Evolutionary conservation across 92 coral and sea anemone genomes (phyloP).

Genomic region (Porites cylindrica): DNA sequence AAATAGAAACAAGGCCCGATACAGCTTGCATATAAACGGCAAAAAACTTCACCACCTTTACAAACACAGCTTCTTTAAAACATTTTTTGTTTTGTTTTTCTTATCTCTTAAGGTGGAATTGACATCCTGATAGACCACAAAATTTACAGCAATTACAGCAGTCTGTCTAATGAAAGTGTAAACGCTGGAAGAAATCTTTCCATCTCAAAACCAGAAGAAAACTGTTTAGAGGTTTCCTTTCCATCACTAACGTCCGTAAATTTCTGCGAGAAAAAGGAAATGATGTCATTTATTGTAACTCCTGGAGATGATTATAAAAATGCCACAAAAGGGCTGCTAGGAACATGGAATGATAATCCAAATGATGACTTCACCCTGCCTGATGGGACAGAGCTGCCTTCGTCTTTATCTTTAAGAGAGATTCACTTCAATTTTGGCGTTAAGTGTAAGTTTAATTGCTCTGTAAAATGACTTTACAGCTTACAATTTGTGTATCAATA

Average conservation of each 20-base stretch:
- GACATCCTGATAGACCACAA: too few relatives aligned
- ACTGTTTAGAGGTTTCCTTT: slow-evolving; percentile 37
- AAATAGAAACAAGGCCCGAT: too few relatives aligned
- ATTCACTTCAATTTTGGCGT: slow-evolving; percentile 60
- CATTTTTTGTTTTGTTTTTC: too few relatives aligned
- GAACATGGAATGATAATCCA: slow-evolving; percentile 64
- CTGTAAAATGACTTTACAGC: too few relatives aligned
- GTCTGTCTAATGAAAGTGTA: too few relatives aligned
- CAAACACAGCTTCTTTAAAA: too few relatives aligned
- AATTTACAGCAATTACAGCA: too few relatives aligned
- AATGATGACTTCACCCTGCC: slow-evolving; percentile 59
- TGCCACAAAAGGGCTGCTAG: slow-evolving; percentile 64
- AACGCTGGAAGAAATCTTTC: neutral
- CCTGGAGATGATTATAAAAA: slow-evolving; percentile 40
- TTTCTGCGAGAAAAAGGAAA: slow-evolving; percentile 34
- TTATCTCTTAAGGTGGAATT: too few relatives aligned
- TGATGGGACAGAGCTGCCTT: slow-evolving; percentile 36
- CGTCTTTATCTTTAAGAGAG: slow-evolving; percentile 7
- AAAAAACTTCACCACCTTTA: too few relatives aligned
- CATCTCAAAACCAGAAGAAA: slow-evolving; percentile 25
- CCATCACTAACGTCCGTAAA: slow-evolving; percentile 46
- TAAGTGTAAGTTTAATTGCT: slow-evolving; percentile 36
- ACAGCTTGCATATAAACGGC: too few relatives aligned
- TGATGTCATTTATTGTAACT: slow-evolving; percentile 43
- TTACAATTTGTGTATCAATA: too few relatives aligned